These are phyloP conservation scores for Chloebia gouldiae DNA, from an alignment of 2,113 vertebrate genomes.

Conservation along the genomic window DNA sequence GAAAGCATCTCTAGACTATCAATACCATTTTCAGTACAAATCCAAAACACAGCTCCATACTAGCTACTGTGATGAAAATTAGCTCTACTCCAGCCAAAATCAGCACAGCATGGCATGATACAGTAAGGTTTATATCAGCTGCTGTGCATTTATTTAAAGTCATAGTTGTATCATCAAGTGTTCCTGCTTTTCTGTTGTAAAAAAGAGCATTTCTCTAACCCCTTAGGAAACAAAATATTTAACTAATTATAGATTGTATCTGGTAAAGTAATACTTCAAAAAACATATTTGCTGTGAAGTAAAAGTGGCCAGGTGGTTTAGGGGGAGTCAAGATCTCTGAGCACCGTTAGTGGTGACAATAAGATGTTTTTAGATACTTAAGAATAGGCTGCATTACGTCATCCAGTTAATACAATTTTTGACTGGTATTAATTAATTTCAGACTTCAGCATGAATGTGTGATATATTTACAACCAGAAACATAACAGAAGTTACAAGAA, in stretches of 20 bases:
- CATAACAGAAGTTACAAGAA: neutral
- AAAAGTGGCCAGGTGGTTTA: neutral
- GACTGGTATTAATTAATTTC: neutral
- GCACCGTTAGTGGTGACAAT: neutral
- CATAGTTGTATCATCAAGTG: neutral
- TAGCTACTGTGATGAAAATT: neutral
- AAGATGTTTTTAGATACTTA: neutral
- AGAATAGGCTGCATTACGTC: neutral
- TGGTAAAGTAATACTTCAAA: neutral
- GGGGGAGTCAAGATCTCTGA: neutral
- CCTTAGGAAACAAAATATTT: neutral
- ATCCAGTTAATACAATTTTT: neutral
- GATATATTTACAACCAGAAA: neutral
- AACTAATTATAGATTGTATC: neutral
- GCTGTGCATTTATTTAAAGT: neutral
- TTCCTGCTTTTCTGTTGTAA: neutral
- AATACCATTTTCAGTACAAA: neutral
- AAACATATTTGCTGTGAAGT: neutral
- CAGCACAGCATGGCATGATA: neutral
- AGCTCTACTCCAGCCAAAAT: neutral
- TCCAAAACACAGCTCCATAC: neutral
- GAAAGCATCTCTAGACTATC: neutral
- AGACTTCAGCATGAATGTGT: neutral
- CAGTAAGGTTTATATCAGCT: neutral
- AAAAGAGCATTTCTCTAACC: neutral